Base-by-base conservation (phyloP, 2,797 vertebrate genomes). In the Lepidocolaptes lacrymiger region DNA sequence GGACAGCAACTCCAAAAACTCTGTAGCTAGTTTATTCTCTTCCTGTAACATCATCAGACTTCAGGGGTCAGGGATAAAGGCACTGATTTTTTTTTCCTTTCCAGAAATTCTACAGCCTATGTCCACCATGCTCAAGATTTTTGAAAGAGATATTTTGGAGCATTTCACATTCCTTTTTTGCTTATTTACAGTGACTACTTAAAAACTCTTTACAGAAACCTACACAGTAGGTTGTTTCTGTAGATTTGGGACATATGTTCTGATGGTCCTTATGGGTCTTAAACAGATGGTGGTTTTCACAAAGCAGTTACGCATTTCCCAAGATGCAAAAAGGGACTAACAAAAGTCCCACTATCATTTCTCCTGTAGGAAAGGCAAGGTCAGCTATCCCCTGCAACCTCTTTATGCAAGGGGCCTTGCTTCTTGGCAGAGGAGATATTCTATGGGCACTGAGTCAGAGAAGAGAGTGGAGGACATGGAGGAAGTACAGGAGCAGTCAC, bases 21-120 rank as follows among this genome's bases (percentile, higher is more conserved):
- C 82, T 92, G 52, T 36, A 85, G 39, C 32, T 21, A 9, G 46
- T 77, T 88, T n/a, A 27, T 90, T 92, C 44, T 91, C 82, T 72
- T 92, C 68, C 73, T 61, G 20, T 77, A 93, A 85, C 10, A 41
- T 73, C 73, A 63, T 68, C 20, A 79, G 59, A 39, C 44, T 54
- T 52, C 18, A 85, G 51, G 39, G 11, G 3, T 52, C 2, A 36
- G 20, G 28, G 13, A 23, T 54, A 67, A 77, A 89, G n/a, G 22
- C n/a, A 54, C 3, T 66, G 27, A 2, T 8, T 4, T 21, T 13
- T 30, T 51, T 44, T 75, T 34, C 27, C 20, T 82, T 89, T 76
- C 37, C 41, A 89, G n/a, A 91, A 90, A 71, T 79, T 30, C 11
- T 91, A 34, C 18, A 71, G 52, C 8, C 14, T 61, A 9, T 15